These are phyloP conservation scores for Saimiri boliviensis DNA, from an alignment of 2,113 vertebrate genomes.

Conservation along the genomic window DNA sequence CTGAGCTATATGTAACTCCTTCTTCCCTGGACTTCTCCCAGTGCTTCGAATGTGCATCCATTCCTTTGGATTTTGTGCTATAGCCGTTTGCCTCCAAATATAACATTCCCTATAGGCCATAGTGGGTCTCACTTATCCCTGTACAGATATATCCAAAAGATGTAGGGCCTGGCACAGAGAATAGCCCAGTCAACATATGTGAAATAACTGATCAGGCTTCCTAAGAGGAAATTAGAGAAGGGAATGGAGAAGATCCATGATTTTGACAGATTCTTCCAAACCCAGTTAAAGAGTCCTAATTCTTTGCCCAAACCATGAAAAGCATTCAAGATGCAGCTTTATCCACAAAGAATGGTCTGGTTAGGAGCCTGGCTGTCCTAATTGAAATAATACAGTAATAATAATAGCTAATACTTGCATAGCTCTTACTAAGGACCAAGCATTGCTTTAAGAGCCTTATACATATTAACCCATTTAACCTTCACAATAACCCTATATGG, in stretches of 20 bases:
- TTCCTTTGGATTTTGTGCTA: not conserved
- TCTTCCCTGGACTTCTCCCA: not conserved
- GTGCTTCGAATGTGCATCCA: not conserved
- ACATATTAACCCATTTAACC: not conserved
- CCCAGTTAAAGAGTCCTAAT: not conserved
- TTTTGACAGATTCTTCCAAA: not conserved
- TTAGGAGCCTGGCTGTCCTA: not conserved
- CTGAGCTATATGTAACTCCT: not conserved
- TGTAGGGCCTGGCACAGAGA: not conserved
- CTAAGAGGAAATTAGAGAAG: not conserved
- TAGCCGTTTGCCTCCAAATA: not conserved
- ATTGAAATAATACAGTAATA: not conserved
- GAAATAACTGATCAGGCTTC: not conserved
- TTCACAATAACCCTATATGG: not conserved
- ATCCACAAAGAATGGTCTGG: not conserved
- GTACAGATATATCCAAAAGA: not conserved
- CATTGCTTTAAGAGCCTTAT: not conserved
- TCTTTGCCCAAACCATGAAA: not conserved
- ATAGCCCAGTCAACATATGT: not conserved
- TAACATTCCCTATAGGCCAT: not conserved
- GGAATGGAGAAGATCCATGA: not conserved
- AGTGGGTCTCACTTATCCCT: not conserved
- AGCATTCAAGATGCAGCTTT: not conserved
- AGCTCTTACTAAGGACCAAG: not conserved
- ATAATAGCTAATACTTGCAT: not conserved